Evolutionary conservation across 2,888 invertebrate genomes (phyloP), one percentile per base, ranked within the genome.

Genomic region (Cosmopolites sordidus): DNA sequence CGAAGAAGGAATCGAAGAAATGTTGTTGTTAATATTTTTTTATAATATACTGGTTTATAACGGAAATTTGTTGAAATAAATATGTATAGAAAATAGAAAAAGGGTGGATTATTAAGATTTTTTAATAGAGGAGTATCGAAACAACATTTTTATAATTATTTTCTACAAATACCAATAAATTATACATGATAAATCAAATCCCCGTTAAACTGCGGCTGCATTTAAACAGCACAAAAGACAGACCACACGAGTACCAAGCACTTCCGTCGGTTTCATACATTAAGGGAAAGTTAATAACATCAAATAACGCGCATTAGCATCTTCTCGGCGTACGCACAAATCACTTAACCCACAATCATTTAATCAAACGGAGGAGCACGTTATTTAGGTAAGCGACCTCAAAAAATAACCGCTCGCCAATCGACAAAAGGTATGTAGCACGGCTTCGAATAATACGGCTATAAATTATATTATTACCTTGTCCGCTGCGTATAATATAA

Each of bases 391-490:
- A 50, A 54, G 57, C 57, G 51, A 47, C 46, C 50, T 49, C 47
- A 15, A 16, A 40, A 40, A 64, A 67, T 66, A 67, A 65, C 64
- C 60, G 61, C 59, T 61, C 59, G 59, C 60, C 51, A 60, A 56
- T 56, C 53, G 65, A 69, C 68, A 69, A 69, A 69, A 68, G 67
- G 67, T 64, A 68, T 66, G 69, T 67, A 64, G 58, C 64, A 58
- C 56, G 54, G 57, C 58, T 41, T 47, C 60, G 66, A 69, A 71
- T 72, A 73, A 73, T 72, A 68, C 72, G 63, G 67, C 71, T 61
- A 73, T 73, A 73, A 73, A 73, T 73, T 73, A 73, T 72, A 73
- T 73, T 73, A 73, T 73, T 73, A 73, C 72, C 72, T 70, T 73
- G 73, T 73, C 73, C 66, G 70, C 68, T 67, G 71, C 71, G 71